Conservation (phyloP, 2,113 vertebrate genomes). For the Aviceda subcristata region DNA sequence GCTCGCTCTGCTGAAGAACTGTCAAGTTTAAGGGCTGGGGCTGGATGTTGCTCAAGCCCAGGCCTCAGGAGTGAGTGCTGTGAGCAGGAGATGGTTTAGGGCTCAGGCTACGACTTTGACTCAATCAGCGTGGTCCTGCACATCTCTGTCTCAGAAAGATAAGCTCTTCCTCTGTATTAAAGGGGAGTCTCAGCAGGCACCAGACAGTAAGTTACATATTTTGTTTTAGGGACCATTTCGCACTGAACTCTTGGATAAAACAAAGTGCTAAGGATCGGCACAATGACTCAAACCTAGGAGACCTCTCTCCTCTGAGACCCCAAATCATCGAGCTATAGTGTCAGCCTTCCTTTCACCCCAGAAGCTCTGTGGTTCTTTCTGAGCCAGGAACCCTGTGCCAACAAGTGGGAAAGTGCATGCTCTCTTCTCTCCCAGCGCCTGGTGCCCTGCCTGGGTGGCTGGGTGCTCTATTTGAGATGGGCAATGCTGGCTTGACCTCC, state of each 20-base stretch:
- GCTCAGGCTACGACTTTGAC: not conserved
- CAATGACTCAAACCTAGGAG: not conserved
- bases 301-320: not conserved
- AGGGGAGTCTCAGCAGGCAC: not conserved
- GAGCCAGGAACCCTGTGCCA: not conserved
- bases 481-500: not conserved
- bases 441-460: not conserved
- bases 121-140: not conserved
- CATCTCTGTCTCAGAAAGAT: not conserved
- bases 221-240: not conserved
- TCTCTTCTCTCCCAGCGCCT: not conserved
- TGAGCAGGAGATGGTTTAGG: not conserved
- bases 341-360: not conserved
- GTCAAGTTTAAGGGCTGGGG: not conserved
- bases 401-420: fast-evolving
- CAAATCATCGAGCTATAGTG: not conserved
- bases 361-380: not conserved
- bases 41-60: not conserved
- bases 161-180: not conserved
- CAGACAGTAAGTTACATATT: not conserved
- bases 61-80: not conserved
- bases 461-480: not conserved
- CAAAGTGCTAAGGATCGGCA: not conserved
- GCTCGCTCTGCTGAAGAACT: not conserved
- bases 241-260: not conserved